Conservation (phyloP, 2,113 vertebrate genomes). For the Albula glossodonta region DNA sequence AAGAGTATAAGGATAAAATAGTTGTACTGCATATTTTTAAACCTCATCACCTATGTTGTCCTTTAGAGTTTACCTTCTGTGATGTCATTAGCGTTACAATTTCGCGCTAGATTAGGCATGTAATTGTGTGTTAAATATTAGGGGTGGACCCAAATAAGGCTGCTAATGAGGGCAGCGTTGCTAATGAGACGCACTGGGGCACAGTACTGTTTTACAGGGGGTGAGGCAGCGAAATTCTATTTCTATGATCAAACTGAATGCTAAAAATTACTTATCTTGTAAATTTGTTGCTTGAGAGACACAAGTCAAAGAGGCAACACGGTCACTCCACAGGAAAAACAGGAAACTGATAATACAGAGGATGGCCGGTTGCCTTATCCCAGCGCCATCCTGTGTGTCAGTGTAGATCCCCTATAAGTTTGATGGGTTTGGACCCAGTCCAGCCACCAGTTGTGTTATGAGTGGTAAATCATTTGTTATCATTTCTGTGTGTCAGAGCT, state of each 20-base stretch:
- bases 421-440: background rate
- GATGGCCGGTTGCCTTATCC: too few species aligned
- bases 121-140: slow-evolving; percentile 72
- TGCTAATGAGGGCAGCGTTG: slow-evolving; percentile 60
- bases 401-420: background rate
- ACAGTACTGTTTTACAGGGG: slow-evolving; percentile 20
- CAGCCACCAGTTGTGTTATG: slow-evolving; percentile 15
- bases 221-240: background rate
- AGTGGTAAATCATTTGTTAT: slow-evolving; percentile 34
- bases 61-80: slow-evolving; percentile 51
- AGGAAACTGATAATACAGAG: too few species aligned
- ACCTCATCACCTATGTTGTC: slow-evolving; percentile 41
- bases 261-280: background rate
- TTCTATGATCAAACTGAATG: background rate
- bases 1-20: background rate
- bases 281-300: too few species aligned
- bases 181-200: slow-evolving; percentile 56
- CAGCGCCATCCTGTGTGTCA: too few species aligned
- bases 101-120: slow-evolving; percentile 73
- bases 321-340: too few species aligned
- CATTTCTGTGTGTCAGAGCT: slow-evolving; percentile 35
- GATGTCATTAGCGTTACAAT: slow-evolving; percentile 66
- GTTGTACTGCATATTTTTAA: slow-evolving; percentile 2
- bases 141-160: slow-evolving; percentile 50
- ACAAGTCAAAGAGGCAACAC: too few species aligned